Base-by-base conservation (phyloP, 1,140 invertebrate species). In the Marisa cornuarietis region DNA sequence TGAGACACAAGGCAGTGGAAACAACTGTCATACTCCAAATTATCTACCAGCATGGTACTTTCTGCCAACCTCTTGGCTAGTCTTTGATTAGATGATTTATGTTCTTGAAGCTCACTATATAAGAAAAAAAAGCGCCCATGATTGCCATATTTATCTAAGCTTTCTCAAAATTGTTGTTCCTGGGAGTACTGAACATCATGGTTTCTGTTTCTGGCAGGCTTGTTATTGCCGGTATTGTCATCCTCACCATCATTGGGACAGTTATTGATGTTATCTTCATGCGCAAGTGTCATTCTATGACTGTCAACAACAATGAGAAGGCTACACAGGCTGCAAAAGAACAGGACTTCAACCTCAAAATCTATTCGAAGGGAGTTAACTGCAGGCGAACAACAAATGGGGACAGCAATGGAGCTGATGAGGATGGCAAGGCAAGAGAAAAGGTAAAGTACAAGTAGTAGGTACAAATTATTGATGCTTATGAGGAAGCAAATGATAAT, bases 201-300 rank as follows among this genome's bases (percentile, higher is more conserved):
- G 54, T 58, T 6, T 18, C 16, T 42, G 69, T 71, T 71, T 71
- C 24, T 26, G 11, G 42, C 74, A 76, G 61, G 13, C 42, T 76
- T 16, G 18, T 76, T 8, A 66, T 76, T 42, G 61, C 31, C n/a
- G 62, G 58, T 26, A 42, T 76, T 61, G 16, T 76, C 42, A 10
- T 66, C 74, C n/a, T 76, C 18, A 63, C 51, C 9, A 13, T 49
- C 22, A 18, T 42, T 22, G 74, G 74, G 61, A 76, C 74, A 5
- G 31, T 65, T 22, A 42, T 65, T 11, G 74, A 76, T 42, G 24
- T 54, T 61, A 42, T 76, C 74, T 76, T 76, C 42, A 11, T 76
- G 10, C 24, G 74, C 18, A 58, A 63, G 10, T 49, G n/a, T 20
- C 62, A 49, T 18, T 42, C 62, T 24, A 9, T 76, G 4, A 49